A percentile compares a stretch with the other conserved stretches of the same genome.
phyloP scores from a whole-genome alignment of 2,888 invertebrate genomes.

The Ennomos quercinarius region DNA sequence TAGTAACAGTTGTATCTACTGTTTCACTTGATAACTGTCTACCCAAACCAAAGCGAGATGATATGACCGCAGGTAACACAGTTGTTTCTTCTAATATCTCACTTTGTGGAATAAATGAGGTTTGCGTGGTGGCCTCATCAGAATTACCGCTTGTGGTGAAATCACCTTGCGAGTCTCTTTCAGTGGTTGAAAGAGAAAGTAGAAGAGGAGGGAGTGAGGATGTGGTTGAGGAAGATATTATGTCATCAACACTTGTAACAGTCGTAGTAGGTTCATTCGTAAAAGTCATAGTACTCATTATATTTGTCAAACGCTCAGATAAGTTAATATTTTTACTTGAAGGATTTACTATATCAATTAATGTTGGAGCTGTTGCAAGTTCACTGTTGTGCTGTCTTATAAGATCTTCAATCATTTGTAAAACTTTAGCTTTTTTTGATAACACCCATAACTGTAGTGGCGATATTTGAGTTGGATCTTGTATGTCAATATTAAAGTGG shows the following conservation, averaged over 20 bases:
- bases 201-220: constrained; percentile 50
- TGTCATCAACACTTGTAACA: constrained; percentile 42
- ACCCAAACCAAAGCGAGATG: constrained; percentile 33
- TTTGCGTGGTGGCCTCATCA: constrained; percentile 38
- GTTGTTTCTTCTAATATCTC: constrained; percentile 37
- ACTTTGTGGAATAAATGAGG: constrained; percentile 8
- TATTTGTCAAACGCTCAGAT: constrained; percentile 70
- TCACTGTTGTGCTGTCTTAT: constrained; percentile 77
- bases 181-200: constrained; percentile 44
- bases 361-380: constrained; percentile 64
- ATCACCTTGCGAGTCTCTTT: constrained; percentile 43
- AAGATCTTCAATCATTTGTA: constrained; percentile 81
- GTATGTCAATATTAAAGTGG: constrained; percentile 51
- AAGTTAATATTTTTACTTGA: constrained; percentile 58
- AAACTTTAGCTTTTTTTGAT: constrained; percentile 79
- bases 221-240: constrained; percentile 43
- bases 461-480: constrained; percentile 66
- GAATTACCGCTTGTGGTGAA: constrained; percentile 43
- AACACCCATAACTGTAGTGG: constrained; percentile 74
- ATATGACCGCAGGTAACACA: constrained; percentile 30
- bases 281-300: constrained; percentile 69
- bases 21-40: constrained; percentile 8
- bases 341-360: constrained; percentile 62
- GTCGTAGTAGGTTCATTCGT: constrained; percentile 56
- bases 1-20: constrained; percentile 7